These are phyloP conservation scores for Amorpha juglandis DNA, from an alignment of 2,888 invertebrate species.

Conservation along the genomic window DNA sequence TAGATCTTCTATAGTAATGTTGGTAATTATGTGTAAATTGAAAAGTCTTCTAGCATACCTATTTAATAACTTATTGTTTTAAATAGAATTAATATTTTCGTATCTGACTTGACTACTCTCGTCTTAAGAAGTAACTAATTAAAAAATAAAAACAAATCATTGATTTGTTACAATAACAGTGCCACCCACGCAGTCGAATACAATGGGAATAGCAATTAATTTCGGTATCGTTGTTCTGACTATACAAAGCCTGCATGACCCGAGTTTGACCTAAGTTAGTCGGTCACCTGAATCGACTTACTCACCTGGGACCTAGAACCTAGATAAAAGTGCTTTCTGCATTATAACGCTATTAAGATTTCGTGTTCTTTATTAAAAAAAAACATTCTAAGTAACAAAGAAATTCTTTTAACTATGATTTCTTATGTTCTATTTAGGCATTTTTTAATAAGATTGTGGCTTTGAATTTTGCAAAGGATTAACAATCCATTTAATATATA, in stretches of 20 bases:
- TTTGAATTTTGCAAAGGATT: too few relatives aligned
- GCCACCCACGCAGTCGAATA: not conserved
- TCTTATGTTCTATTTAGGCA: not conserved
- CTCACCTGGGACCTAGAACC: slow-evolving; percentile 28
- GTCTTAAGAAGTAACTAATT: too few relatives aligned
- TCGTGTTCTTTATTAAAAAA: not conserved
- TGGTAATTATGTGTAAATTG: not conserved
- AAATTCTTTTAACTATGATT: not conserved
- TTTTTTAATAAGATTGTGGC: too few relatives aligned
- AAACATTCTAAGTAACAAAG: not conserved
- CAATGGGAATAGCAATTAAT: not conserved
- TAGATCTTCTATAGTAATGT: too few relatives aligned
- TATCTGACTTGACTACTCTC: not conserved
- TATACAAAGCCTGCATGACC: slow-evolving; percentile 33
- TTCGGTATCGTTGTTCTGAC: not conserved
- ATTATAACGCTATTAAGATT: not conserved
- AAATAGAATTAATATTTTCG: not conserved
- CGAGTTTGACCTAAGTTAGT: slow-evolving; percentile 36
- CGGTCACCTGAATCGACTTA: slow-evolving; percentile 37
- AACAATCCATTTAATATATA: too few relatives aligned
- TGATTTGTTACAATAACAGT: not conserved
- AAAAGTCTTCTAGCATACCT: not conserved
- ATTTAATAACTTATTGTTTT: not conserved
- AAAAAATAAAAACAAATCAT: not conserved
- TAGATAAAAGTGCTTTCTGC: not conserved